A percentile compares a stretch with the other conserved stretches of the same genome.
phyloP scores from a whole-genome alignment of 1,140 invertebrate species.

The Lerema accius region DNA sequence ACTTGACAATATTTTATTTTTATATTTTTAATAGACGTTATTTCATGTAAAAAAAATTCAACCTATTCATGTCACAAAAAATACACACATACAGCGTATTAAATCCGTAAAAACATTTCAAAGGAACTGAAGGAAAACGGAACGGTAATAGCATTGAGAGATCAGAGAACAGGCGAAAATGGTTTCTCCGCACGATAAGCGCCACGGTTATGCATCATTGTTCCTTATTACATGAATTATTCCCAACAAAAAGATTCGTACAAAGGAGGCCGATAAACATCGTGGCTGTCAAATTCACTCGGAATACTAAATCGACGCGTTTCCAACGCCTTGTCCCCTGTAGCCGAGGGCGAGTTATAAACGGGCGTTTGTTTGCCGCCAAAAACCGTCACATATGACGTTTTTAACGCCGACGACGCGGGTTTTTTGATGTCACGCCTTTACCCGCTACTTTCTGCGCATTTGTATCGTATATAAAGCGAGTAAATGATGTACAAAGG shows the following conservation, averaged over 20 bases:
- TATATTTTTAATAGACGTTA: no score
- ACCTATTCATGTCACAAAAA: no score
- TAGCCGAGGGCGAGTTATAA: not conserved
- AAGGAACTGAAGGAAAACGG: constrained; percentile 13
- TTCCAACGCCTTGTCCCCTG: constrained; percentile 33
- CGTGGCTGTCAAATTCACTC: constrained; percentile 64
- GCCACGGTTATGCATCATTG: constrained; percentile 43
- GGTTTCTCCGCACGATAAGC: constrained; percentile 43
- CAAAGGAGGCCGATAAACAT: constrained; percentile 64
- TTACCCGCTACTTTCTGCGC: no score
- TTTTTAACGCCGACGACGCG: no score
- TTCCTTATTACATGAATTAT: constrained; percentile 70
- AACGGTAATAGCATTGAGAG: constrained; percentile 28
- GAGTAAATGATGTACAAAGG: no score
- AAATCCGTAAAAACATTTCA: constrained; percentile 9
- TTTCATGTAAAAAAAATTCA: no score
- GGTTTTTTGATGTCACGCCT: no score
- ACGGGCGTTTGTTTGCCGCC: constrained; percentile 19
- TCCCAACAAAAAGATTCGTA: constrained; percentile 56
- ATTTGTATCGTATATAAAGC: no score
- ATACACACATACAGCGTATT: not conserved
- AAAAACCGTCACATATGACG: no score
- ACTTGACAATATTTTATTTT: no score
- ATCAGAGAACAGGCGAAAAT: constrained; percentile 35
- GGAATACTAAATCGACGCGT: constrained; percentile 58